Base-by-base conservation (phyloP, 2,888 invertebrate species). In the Allophyes oxyacanthae region DNA sequence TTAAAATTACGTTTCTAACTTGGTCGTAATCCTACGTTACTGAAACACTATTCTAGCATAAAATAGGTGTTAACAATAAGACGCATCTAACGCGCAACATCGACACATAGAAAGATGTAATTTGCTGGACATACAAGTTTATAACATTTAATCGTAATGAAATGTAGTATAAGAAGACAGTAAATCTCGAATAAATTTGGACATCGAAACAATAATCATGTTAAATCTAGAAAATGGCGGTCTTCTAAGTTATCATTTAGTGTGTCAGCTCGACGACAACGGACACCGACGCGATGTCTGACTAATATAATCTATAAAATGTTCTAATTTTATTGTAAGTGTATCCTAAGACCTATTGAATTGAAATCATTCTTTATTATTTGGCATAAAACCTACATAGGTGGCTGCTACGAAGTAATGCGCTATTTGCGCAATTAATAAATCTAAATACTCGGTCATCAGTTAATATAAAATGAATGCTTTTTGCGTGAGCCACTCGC, bases 21-120 rank as follows among this genome's bases (percentile, higher is more conserved):
- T 92, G 92, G 92, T 92, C 92, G 85, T 89, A 92, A 87, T 79
- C 61, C 89, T 92, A 92, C 84, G 78, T 86, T 88, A 88, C 84
- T 84, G 81, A 85, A 62, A 75, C 55, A 77, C 88, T 90, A 90
- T 71, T 81, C 90, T 92, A 92, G 89, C 86, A 88, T 88, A 88
- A 82, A 86, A 88, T 87, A 89, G 82, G 83, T 70, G 53, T 70
- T 72, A 66, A 71, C 68, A 61, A 55, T 64, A 73, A 77, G 30
- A 72, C 71, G 72, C 77, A 62, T 66, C 66, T 68, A 73, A 36
- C 52, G 78, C 81, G 82, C 73, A 73, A 83, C 82, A 82, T 76
- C 73, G 73, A 83, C 72, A 83, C 81, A 81, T 67, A 69, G 66
- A 72, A 64, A 46, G 53, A 64, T 72, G 63, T 64, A 75, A n/a